Conservation (phyloP, 1,140 invertebrate species). For the Macrocentrus cingulum region DNA sequence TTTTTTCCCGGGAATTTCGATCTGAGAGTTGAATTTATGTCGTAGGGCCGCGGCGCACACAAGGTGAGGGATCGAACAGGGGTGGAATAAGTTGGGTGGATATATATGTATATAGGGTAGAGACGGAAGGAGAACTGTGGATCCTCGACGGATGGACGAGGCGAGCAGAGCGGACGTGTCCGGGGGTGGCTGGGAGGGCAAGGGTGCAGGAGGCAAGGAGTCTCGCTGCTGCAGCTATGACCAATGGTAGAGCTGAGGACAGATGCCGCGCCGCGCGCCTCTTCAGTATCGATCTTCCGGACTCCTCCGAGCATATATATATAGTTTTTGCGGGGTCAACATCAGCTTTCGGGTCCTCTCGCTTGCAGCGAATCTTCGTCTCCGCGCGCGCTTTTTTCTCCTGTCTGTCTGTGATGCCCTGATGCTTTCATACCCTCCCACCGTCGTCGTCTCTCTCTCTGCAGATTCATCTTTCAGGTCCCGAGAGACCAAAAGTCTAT, state of each 20-base stretch:
- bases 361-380: constrained; percentile 18
- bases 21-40: no score
- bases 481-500: constrained; percentile 22
- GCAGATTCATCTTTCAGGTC: constrained; percentile 27
- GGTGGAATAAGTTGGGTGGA: no score
- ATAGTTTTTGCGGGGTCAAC: constrained; percentile 53
- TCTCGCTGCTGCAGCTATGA: constrained; percentile 53
- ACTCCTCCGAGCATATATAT: constrained; percentile 44
- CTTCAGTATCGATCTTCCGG: constrained; percentile 53
- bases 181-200: constrained; percentile 16
- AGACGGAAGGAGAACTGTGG: constrained; percentile 1
- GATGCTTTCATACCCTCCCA: constrained; percentile 11
- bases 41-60: background rate
- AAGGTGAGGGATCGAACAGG: constrained; percentile 27
- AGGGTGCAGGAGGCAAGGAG: constrained; percentile 28
- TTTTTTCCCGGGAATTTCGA: background rate
- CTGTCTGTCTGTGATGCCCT: constrained; percentile 3
- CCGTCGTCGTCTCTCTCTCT: constrained; percentile 15
- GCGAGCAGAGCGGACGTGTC: constrained; percentile 36
- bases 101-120: constrained; percentile 19
- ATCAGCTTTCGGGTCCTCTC: constrained; percentile 38
- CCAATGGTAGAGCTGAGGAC: constrained; percentile 57
- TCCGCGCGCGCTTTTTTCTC: constrained; percentile 13
- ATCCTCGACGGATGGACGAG: constrained; percentile 11
- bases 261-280: constrained; percentile 44